A percentile compares a stretch with the other conserved stretches of the same genome.
Evolutionary conservation across 2,113 vertebrate species (phyloP).

Genomic region (Megaptera novaeangliae): DNA sequence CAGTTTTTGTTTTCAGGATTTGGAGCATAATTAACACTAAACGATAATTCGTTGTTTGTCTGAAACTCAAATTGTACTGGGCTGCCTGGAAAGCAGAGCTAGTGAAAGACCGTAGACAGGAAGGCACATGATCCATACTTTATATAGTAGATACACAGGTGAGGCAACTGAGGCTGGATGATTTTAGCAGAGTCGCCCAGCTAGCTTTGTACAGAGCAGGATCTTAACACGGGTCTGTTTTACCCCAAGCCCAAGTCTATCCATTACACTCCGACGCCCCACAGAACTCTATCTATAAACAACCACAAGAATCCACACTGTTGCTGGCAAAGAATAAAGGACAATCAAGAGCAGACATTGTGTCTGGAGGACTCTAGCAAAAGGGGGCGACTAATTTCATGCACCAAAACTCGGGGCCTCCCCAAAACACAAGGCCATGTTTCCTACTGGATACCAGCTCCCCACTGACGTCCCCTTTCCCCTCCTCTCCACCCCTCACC

Average conservation of each 20-base stretch:
- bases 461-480: not conserved
- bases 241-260: not conserved
- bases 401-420: not conserved
- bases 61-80: not conserved
- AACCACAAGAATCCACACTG: not conserved
- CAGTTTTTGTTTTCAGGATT: not conserved
- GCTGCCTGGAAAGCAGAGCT: not conserved
- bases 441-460: not conserved
- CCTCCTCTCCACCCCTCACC: not conserved
- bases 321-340: not conserved
- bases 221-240: not conserved
- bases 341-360: not conserved
- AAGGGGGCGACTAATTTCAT: not conserved
- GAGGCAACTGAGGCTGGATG: not conserved
- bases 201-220: not conserved
- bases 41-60: not conserved
- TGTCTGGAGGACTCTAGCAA: not conserved
- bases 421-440: not conserved
- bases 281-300: not conserved
- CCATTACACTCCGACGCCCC: not conserved
- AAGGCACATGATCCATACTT: not conserved
- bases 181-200: not conserved
- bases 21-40: not conserved
- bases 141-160: not conserved
- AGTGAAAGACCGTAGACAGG: not conserved